A percentile compares a stretch with the other conserved stretches of the same genome.
These are phyloP conservation scores for Rhea pennata DNA, from an alignment of 2,113 vertebrate species.

Conservation along the genomic window DNA sequence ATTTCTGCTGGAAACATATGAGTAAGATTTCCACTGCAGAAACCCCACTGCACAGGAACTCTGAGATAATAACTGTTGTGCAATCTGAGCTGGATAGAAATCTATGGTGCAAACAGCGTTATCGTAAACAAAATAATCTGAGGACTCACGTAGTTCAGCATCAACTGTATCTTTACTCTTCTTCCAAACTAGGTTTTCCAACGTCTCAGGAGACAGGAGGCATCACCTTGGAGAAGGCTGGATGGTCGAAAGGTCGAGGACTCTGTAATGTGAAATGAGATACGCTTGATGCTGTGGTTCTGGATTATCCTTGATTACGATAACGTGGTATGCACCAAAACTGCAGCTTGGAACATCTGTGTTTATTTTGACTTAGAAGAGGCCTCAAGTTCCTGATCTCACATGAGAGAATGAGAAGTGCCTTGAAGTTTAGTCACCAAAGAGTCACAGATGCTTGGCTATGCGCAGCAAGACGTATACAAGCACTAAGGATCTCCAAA, in stretches of 20 bases:
- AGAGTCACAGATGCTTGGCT: background rate
- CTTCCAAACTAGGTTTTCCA: conserved; percentile 74
- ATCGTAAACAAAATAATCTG: conserved; percentile 9
- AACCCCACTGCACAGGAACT: conserved; percentile 15
- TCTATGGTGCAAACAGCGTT: background rate
- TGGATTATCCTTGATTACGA: background rate
- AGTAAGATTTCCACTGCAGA: conserved; percentile 17
- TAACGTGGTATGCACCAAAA: background rate
- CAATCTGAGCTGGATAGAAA: background rate
- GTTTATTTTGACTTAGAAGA: background rate
- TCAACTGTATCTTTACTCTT: conserved; percentile 56
- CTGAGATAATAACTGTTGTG: conserved; percentile 1
- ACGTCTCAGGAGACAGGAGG: conserved; percentile 65
- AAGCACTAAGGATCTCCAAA: background rate
- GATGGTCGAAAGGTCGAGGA: conserved; percentile 56
- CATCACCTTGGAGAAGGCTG: conserved; percentile 62
- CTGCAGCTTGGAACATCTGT: background rate
- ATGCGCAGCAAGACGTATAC: background rate
- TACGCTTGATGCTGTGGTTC: background rate
- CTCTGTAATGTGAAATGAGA: conserved; percentile 42
- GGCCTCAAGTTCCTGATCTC: background rate
- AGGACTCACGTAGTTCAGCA: conserved; percentile 68
- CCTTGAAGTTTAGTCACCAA: background rate
- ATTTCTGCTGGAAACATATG: background rate
- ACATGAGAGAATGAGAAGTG: background rate